Evolutionary conservation across 2,113 vertebrate genomes (phyloP).

Genomic region (Synchiropus splendidus): DNA sequence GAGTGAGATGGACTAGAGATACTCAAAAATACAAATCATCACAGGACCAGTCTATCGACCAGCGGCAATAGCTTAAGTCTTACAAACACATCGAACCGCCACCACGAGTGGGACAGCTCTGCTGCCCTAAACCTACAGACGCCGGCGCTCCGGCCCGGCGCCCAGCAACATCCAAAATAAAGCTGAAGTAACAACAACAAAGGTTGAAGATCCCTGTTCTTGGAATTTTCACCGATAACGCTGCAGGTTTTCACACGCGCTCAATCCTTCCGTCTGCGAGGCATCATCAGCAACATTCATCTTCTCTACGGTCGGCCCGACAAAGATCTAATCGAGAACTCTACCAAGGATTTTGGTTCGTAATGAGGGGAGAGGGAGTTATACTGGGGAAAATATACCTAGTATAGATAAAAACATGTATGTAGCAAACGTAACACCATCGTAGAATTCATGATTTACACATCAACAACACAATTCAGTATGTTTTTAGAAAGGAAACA

Average conservation of each 20-base stretch:
- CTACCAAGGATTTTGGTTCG: conserved; percentile 49
- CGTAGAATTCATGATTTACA: conserved; percentile 82
- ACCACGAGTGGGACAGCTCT: conserved; percentile 40
- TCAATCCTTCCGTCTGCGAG: conserved; percentile 16
- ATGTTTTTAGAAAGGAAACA: conserved; percentile 82
- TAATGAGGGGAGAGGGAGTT: conserved; percentile 15
- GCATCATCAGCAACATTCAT: conserved; percentile 25
- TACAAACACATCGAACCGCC: conserved; percentile 27
- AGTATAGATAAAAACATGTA: conserved; percentile 44
- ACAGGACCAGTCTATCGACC: conserved; percentile 41
- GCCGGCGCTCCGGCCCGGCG: conserved; percentile 40
- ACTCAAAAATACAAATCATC: conserved; percentile 25
- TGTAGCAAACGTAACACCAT: conserved; percentile 51
- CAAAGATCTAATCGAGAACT: too few species aligned
- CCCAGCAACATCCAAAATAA: conserved; percentile 46
- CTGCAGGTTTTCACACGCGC: too few species aligned
- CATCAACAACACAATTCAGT: conserved; percentile 81
- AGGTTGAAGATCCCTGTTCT: neutral
- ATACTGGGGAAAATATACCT: conserved; percentile 1
- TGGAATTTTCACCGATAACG: neutral
- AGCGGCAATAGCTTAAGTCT: conserved; percentile 34
- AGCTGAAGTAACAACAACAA: conserved; percentile 32
- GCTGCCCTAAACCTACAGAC: conserved; percentile 38
- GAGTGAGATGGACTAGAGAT: conserved; percentile 33
- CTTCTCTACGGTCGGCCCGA: conserved; percentile 10